These are phyloP conservation scores for Spinus olivaceus DNA, from an alignment of 2,797 vertebrate genomes.

Conservation along the genomic window DNA sequence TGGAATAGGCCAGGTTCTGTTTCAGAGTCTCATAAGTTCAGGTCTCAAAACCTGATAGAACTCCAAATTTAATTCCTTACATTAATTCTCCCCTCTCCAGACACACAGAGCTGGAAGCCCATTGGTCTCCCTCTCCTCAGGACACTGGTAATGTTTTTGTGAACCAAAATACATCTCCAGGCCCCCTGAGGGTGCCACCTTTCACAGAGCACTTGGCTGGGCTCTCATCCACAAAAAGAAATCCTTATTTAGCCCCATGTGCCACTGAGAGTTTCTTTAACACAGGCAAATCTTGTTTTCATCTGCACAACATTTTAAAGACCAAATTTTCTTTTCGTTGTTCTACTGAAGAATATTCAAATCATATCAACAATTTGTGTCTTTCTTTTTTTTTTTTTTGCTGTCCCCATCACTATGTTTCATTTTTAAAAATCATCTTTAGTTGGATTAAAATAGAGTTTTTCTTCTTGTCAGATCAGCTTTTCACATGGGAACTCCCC, in stretches of 20 bases:
- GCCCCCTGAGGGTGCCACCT: background rate
- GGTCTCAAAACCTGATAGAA: background rate
- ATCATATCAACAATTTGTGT: background rate
- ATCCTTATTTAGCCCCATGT: background rate
- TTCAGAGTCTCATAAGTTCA: background rate
- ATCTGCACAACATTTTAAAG: background rate
- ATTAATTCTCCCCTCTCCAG: background rate
- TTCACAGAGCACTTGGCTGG: background rate
- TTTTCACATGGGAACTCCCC: background rate
- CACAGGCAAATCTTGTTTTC: background rate
- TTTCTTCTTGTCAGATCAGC: background rate
- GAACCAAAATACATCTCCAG: background rate
- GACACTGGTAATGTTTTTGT: background rate
- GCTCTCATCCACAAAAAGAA: background rate
- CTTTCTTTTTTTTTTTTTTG: background rate
- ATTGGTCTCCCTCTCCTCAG: background rate
- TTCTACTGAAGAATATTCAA: background rate
- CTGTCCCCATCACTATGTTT: background rate
- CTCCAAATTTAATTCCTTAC: background rate
- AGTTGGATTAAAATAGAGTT: background rate
- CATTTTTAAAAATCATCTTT: background rate
- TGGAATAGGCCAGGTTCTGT: background rate
- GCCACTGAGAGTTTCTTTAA: background rate
- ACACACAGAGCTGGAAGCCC: background rate
- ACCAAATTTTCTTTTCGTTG: background rate